phyloP scores from a whole-genome alignment of 1,140 invertebrate genomes.

The Mercenaria mercenaria region DNA sequence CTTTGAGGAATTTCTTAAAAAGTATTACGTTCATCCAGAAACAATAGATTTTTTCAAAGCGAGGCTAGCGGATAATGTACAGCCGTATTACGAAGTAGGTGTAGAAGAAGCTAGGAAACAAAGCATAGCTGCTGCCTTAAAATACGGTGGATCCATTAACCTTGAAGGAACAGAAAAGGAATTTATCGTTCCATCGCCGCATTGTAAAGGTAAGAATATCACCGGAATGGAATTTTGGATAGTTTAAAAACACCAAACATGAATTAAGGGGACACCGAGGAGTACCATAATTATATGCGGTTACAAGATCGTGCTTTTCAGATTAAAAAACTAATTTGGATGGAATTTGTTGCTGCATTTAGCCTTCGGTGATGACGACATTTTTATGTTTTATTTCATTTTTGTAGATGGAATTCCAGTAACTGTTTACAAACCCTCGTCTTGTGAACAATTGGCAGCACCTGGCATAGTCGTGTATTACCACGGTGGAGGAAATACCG shows the following conservation, averaged over 20 bases:
- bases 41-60: conserved; percentile 56
- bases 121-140: conserved; percentile 7
- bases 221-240: not conserved
- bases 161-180: conserved; percentile 42
- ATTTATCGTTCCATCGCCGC: conserved; percentile 33
- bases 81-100: conserved; percentile 51
- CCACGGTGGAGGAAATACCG: conserved; percentile 56
- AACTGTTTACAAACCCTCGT: conserved; percentile 24
- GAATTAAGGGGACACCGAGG: too few species aligned
- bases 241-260: not conserved
- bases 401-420: conserved; percentile 63
- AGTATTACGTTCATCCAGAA: conserved; percentile 43
- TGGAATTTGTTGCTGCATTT: too few species aligned
- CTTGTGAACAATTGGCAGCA: not conserved
- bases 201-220: conserved; percentile 35
- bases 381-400: too few species aligned
- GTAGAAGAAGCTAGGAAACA: conserved; percentile 42
- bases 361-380: too few species aligned
- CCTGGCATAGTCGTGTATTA: conserved; percentile 53
- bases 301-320: not conserved
- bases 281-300: not conserved
- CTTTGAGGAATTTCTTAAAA: conserved; percentile 52
- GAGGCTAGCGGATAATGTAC: conserved; percentile 11
- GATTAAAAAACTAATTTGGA: not conserved
- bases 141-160: conserved; percentile 43